Percentiles rank a stretch among this genome's conserved stretches.
Conservation (phyloP, 2,797 vertebrate species). For the Onychomys arenicola region DNA sequence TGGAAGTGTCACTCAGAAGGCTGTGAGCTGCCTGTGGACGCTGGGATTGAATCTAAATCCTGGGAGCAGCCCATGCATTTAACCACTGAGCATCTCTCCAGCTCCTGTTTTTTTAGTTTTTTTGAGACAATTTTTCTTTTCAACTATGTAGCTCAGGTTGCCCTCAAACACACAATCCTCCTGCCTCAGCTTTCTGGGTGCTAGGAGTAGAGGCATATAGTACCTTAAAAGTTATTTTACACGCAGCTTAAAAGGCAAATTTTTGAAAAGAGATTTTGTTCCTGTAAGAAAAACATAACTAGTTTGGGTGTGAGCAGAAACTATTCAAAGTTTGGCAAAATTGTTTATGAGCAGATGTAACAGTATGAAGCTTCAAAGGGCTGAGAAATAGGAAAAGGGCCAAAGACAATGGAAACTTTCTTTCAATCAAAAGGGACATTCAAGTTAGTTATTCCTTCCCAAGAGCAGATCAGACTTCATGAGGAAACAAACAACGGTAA, state of each 20-base stretch:
- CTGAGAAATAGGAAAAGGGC: background rate
- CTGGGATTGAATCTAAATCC: background rate
- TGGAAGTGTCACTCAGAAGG: background rate
- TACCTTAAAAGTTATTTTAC: too few relatives aligned
- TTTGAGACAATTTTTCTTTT: background rate
- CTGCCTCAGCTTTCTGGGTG: background rate
- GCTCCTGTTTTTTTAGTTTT: too few relatives aligned
- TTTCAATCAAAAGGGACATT: background rate
- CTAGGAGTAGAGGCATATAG: background rate
- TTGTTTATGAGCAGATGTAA: slow-evolving; percentile 6
- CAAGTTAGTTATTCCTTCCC: background rate
- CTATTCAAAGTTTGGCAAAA: background rate
- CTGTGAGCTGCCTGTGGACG: background rate
- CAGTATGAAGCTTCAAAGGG: slow-evolving; percentile 8
- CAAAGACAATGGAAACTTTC: background rate
- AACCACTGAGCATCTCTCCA: background rate
- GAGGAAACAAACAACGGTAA: background rate
- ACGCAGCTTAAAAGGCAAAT: background rate
- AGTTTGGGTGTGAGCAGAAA: background rate
- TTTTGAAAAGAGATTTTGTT: slow-evolving; percentile 5
- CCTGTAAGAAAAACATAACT: background rate
- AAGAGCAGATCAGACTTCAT: background rate
- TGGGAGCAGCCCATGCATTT: background rate
- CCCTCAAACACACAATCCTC: background rate
- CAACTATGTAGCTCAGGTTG: background rate